Conservation (phyloP, 1,140 invertebrate species). For the Drosophila eugracilis region DNA sequence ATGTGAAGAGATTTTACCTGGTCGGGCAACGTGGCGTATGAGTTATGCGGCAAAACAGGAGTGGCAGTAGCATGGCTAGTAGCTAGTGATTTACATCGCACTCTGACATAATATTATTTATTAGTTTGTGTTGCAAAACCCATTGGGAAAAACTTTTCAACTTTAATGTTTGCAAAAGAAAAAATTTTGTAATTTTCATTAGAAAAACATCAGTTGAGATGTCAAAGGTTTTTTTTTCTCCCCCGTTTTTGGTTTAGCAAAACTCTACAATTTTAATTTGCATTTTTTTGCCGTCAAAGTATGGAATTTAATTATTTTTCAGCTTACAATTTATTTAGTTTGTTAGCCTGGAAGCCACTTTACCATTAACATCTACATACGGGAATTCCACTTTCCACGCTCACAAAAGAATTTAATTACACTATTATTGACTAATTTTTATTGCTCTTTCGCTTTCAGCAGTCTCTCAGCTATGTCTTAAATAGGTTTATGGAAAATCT, state of each 20-base stretch:
- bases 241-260: too few relatives aligned
- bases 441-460: too few relatives aligned
- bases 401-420: constrained; percentile 4
- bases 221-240: background rate
- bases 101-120: background rate
- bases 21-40: constrained; percentile 3
- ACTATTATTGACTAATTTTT: background rate
- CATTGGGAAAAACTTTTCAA: background rate
- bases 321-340: background rate
- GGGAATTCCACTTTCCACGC: background rate
- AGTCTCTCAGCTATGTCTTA: too few relatives aligned
- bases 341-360: background rate
- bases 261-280: too few relatives aligned
- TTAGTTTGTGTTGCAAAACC: background rate
- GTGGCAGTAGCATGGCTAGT: background rate
- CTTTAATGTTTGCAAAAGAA: background rate
- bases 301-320: constrained; percentile 6
- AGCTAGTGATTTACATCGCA: constrained; percentile 5
- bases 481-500: background rate
- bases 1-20: constrained; percentile 17
- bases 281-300: background rate
- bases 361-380: background rate
- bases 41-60: background rate
- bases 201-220: background rate
- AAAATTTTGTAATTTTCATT: background rate